Conservation (phyloP, 2,797 vertebrate species). For the Helicolenus hilgendorfi region DNA sequence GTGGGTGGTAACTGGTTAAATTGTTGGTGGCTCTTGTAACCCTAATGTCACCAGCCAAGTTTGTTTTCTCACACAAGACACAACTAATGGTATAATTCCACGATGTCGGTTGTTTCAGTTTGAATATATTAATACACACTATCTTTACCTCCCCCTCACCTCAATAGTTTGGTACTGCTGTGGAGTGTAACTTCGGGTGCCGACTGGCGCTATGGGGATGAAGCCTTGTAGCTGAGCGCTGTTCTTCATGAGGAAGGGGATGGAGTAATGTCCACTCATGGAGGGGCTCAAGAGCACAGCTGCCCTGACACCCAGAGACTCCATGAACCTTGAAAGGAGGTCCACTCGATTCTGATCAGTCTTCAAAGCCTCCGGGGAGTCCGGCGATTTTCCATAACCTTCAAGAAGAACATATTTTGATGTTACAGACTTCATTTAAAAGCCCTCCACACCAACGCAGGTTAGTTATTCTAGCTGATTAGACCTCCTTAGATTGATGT, state of each 20-base stretch:
- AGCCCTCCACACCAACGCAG: not conserved
- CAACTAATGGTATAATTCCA: too few species aligned
- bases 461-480: not conserved
- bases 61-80: too few species aligned
- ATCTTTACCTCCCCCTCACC: constrained; percentile 82
- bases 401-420: not conserved
- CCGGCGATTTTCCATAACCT: constrained; percentile 95
- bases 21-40: not conserved
- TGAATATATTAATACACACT: not conserved
- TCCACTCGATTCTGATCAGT: constrained; percentile 91
- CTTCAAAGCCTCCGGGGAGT: constrained; percentile 81
- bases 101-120: too few species aligned
- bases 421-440: not conserved
- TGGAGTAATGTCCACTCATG: constrained; percentile 95
- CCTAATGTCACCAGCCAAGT: not conserved
- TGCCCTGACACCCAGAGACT: constrained; percentile 88
- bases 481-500: not conserved
- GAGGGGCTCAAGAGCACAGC: constrained; percentile 95
- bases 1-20: not conserved
- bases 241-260: constrained; percentile 94
- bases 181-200: constrained; percentile 91
- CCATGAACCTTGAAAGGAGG: constrained; percentile 92
- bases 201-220: constrained; percentile 93
- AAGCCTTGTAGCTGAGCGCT: constrained; percentile 92
- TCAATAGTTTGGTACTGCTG: constrained; percentile 93